Evolutionary conservation across 2,797 vertebrate species (phyloP).

Genomic region (Gymnoscopelus braueri): DNA sequence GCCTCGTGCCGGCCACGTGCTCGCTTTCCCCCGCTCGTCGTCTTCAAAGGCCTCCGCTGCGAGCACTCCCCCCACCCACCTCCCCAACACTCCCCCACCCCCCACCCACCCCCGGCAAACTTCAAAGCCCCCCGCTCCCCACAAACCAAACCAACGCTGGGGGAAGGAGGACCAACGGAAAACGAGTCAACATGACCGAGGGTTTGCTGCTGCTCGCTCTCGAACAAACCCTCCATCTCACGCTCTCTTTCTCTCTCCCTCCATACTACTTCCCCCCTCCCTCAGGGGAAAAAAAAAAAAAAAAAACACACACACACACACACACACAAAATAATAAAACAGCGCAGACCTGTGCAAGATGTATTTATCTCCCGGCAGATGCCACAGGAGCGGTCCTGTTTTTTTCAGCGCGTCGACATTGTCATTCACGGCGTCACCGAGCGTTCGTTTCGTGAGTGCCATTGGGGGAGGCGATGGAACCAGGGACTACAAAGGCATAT

Average conservation of each 20-base stretch:
- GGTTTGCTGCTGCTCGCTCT: conserved; percentile 39
- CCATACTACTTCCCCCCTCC: conserved; percentile 12
- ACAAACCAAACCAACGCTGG: conserved; percentile 36
- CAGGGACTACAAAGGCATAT: conserved; percentile 39
- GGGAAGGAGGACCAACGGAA: conserved; percentile 43
- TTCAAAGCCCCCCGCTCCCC: conserved; percentile 70
- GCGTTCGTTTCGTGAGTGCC: conserved; percentile 44
- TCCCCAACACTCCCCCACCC: no score
- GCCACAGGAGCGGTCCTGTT: conserved; percentile 35
- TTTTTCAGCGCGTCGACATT: conserved; percentile 40
- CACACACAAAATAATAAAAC: conserved; percentile 41
- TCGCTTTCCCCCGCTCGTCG: conserved; percentile 39
- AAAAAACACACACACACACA: conserved; percentile 11
- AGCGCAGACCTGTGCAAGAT: conserved; percentile 27
- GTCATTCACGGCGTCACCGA: conserved; percentile 42
- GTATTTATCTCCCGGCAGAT: conserved; percentile 40
- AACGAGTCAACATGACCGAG: conserved; percentile 68
- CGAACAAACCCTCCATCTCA: conserved; percentile 14
- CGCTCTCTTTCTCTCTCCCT: conserved; percentile 4
- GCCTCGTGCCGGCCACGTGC: conserved; percentile 44
- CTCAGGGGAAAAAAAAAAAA: conserved; percentile 9
- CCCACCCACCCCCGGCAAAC: conserved; percentile 34
- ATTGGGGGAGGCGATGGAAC: conserved; percentile 32
- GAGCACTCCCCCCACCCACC: no score
- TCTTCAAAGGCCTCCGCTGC: conserved; percentile 62